Base-by-base conservation (phyloP, 2,888 invertebrate species). In the Keiferia lycopersicella region DNA sequence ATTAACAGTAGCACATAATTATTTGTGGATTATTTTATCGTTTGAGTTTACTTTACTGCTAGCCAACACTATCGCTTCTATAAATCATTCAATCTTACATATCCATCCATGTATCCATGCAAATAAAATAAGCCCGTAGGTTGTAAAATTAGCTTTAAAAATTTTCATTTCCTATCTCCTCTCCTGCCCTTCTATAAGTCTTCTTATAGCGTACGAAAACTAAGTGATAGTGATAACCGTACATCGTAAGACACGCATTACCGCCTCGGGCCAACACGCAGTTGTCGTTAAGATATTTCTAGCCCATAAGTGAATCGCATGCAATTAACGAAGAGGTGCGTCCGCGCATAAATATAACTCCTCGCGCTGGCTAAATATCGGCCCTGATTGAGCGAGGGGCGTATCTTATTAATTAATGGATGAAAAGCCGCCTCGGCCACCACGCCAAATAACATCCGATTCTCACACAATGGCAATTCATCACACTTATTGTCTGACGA, bases 401-500 rank as follows among this genome's bases (percentile, higher is more conserved):
- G 88, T 84, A 80, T 77, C 84, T 79, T 83, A 85, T 88, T 89
- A 88, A 89, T 89, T 86, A 89, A 89, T 89, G 88, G 83, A 83
- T 80, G 83, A 84, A 83, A 85, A 80, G 83, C 85, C 82, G 85
- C 81, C 81, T 76, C 81, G 80, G 76, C 84, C 83, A 83, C 83
- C 80, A 78, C 82, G 79, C 82, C 82, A 80, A 81, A 84, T 83
- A 82, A 83, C 78, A 77, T 71, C 81, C 76, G 79, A 79, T 86
- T 88, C 88, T 85, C 89, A 88, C 86, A 88, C 86, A 83, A 84
- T 80, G 80, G 84, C 86, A 82, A 89, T 88, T 86, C 82, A 88
- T 88, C 88, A 88, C 80, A 86, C 83, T 87, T 85, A 87, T 87
- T 88, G 86, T 88, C 86, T 81, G 88, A 86, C 84, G 87, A 89